Percentiles rank a stretch among this genome's conserved stretches.
Evolutionary conservation across 2,113 vertebrate species (phyloP).

Genomic region (Lepus americanus): DNA sequence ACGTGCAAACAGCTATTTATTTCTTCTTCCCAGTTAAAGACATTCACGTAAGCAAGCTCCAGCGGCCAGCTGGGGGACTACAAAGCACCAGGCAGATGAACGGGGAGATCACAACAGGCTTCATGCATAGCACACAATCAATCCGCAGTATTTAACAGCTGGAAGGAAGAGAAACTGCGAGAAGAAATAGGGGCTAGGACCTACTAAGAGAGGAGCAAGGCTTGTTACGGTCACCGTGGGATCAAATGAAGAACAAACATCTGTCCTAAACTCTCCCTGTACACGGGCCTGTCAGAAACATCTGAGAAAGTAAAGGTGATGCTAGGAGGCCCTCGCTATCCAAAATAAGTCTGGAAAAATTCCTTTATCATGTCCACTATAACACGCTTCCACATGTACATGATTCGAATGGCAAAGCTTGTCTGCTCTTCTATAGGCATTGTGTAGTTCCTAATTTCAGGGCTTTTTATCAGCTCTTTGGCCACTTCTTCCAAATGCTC

Average conservation of each 20-base stretch:
- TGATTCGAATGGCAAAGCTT: fast-evolving
- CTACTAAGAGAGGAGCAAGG: not conserved
- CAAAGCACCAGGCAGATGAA: not conserved
- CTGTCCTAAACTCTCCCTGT: not conserved
- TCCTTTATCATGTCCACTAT: fast-evolving
- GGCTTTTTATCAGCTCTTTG: not conserved
- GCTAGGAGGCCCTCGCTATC: not conserved
- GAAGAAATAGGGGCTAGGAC: not conserved
- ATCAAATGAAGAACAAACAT: not conserved
- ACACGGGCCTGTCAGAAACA: not conserved
- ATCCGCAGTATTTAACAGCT: conserved; percentile 27
- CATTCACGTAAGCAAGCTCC: not conserved
- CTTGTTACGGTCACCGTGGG: not conserved
- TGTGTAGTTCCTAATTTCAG: not conserved
- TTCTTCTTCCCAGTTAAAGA: conserved; percentile 22
- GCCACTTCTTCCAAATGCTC: not conserved
- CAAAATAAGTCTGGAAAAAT: not conserved
- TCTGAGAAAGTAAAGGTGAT: not conserved
- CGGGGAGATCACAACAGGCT: not conserved
- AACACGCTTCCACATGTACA: not conserved
- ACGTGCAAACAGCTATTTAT: conserved; percentile 11
- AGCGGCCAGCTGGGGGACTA: not conserved
- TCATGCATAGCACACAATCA: not conserved
- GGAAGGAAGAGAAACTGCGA: not conserved
- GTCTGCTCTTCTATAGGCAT: not conserved